Evolutionary conservation across 2,113 vertebrate species (phyloP), one percentile per base, ranked within the genome.

Genomic region (Hucho hucho): DNA sequence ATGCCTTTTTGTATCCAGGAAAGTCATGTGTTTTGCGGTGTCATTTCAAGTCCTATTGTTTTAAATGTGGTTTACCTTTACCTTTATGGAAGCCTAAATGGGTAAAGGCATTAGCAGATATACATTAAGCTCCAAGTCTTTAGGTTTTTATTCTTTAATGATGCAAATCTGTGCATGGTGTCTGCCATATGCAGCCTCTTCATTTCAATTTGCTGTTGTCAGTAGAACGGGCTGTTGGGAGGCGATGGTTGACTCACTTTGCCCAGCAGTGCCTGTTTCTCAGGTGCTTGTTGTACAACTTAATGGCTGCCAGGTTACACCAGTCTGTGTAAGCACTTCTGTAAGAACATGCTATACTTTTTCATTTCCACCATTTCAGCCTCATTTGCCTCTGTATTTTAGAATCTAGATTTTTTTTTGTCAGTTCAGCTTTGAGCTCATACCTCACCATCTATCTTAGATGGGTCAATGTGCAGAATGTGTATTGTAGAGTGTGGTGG

Each of bases 141-240:
- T 90, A 81, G 3, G 89, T 92, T 92, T 92, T 26, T 92, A 93
- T 93, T 90, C 94, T 92, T 93, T 95, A 95, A 94, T 91, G 93
- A 91, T 91, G 93, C 95, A 90, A 93, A 94, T 94, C 92, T 94
- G 92, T 85, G 91, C 87, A 93, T 92, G 89, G 90, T 91, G 92
- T 91, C 91, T 92, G 83, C 93, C 92, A 93, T 95, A 95, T 96
- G 93, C 92, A 94, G 87, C 90, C 93, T 93, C 93, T 96, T 95
- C 87, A 93, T 96, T 95, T 94, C 94, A 95, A 95, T 95, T 95
- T 96, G 89, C 92, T 87, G 89, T 87, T 95, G 94, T 96, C 94
- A 94, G 93, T 94, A 92, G 94, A 93, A 93, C 90, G 86, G 84
- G 91, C 91, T 90, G 90, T 69, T 59, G 20, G 70, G 73, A 70